These are phyloP conservation scores for Octonoba sinensis DNA, from an alignment of 2,888 invertebrate species.

Conservation along the genomic window DNA sequence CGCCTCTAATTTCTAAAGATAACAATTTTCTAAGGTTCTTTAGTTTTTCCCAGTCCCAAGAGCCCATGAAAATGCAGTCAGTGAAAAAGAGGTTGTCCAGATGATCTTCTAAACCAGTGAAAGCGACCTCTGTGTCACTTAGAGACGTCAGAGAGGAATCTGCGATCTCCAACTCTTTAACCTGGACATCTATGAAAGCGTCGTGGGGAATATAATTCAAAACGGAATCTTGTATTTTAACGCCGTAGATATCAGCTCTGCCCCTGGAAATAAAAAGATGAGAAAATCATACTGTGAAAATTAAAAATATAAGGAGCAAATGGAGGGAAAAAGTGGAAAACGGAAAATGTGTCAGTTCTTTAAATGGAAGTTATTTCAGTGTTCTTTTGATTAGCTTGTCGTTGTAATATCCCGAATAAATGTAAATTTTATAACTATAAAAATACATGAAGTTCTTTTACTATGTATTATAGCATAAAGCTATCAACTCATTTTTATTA, in stretches of 20 bases:
- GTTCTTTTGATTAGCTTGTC: too few species aligned
- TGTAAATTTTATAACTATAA: too few species aligned
- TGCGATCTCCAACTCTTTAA: slow-evolving; percentile 31
- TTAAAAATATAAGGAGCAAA: too few species aligned
- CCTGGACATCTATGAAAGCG: slow-evolving; percentile 14
- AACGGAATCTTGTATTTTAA: slow-evolving; percentile 26
- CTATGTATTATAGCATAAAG: too few species aligned
- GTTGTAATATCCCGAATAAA: too few species aligned
- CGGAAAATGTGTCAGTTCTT: too few species aligned
- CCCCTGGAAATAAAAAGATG: neutral
- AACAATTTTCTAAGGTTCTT: slow-evolving; percentile 32
- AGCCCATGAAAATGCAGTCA: slow-evolving; percentile 28
- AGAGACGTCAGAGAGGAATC: slow-evolving; percentile 25
- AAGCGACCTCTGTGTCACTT: slow-evolving; percentile 44
- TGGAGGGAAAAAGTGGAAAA: too few species aligned
- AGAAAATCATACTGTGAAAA: too few species aligned
- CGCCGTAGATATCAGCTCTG: slow-evolving; percentile 16
- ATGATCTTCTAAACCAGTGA: slow-evolving; percentile 43
- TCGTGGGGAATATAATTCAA: slow-evolving; percentile 38
- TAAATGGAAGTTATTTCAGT: too few species aligned
- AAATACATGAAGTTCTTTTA: too few species aligned
- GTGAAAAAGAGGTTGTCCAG: slow-evolving; percentile 25
- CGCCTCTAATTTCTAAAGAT: slow-evolving; percentile 24
- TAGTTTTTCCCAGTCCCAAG: slow-evolving; percentile 45
- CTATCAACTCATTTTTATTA: too few species aligned